Conservation (phyloP, 2,113 vertebrate species). For the Tragelaphus imberbis region DNA sequence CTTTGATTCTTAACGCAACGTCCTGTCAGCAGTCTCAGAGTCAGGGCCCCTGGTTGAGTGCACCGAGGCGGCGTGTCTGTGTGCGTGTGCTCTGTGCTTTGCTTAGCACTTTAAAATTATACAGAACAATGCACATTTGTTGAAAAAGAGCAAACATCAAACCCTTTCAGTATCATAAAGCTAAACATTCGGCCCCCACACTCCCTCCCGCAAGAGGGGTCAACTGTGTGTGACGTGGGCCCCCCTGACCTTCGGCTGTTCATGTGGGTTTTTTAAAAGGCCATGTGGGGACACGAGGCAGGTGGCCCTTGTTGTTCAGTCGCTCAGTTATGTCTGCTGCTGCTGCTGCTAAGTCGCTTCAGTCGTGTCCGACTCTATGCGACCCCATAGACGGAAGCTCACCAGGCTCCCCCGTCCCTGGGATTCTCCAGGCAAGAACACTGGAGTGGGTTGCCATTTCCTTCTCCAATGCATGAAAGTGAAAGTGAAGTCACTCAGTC, state of each 20-base stretch:
- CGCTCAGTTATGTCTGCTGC: background rate
- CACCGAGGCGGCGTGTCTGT: accelerated
- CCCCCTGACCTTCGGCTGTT: background rate
- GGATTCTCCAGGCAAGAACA: no score
- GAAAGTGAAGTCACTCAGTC: no score
- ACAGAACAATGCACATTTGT: background rate
- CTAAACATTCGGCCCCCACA: background rate
- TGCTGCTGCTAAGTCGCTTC: no score
- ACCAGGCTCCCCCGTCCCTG: no score
- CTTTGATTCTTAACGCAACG: accelerated
- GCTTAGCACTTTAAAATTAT: background rate
- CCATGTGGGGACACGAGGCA: background rate
- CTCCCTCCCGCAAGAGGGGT: background rate
- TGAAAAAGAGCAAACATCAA: background rate
- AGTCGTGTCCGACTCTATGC: no score
- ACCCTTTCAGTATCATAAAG: background rate
- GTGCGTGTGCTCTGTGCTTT: background rate
- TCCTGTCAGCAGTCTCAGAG: accelerated
- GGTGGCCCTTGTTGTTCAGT: background rate
- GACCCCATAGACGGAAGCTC: no score
- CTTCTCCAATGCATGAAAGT: no score
- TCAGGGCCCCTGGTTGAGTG: background rate
- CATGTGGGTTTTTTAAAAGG: background rate
- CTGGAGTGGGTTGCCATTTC: no score
- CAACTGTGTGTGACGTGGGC: accelerated